Base-by-base conservation (phyloP, 2,113 vertebrate genomes). In the Chlorodrepanis virens region DNA sequence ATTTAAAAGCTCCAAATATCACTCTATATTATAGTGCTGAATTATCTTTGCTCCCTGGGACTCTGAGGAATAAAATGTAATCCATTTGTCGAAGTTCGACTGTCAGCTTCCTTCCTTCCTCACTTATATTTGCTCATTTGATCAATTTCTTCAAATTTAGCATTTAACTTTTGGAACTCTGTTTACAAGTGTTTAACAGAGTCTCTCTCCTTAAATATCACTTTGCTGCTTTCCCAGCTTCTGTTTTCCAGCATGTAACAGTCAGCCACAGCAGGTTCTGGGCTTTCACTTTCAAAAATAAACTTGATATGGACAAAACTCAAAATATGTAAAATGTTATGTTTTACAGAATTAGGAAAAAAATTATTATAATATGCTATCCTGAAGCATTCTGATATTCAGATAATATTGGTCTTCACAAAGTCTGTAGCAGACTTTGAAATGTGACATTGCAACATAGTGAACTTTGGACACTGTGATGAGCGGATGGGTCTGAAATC, bases 401-500 rank as follows among this genome's bases (percentile, higher is more conserved):
- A 75, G 44, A 31, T 90, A 45, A n/a, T 74, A 69, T 22, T 70
- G 40, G 20, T 81, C 54, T 83, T 91, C 60, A 70, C 39, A 14
- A 50, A 78, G 72, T 89, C 35, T 75, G 11, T 68, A 50, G 40
- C 63, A 96, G 68, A 59, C 75, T 90, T 94, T 81, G 90, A 87
- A 85, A 70, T 29, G 69, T 78, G 76, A n/a, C 77, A 84, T 89
- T 96, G 76, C 88, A 92, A 94, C 83, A 87, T 37, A 83, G 25
- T 33, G 88, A 65, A 95, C 93, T 96, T 97, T 81, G 94, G 64
- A 70, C 81, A 44, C 33, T 23, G 12, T 67, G 75, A 68, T 70
- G 63, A 93, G 93, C 92, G 75, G 29, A 77, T 57, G 47, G 47
- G 61, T 67, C 85, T 89, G 94, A 92, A 96, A 95, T 95, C 60